Evolutionary conservation across 1,140 invertebrate genomes (phyloP).

Genomic region (Nomia melanderi): DNA sequence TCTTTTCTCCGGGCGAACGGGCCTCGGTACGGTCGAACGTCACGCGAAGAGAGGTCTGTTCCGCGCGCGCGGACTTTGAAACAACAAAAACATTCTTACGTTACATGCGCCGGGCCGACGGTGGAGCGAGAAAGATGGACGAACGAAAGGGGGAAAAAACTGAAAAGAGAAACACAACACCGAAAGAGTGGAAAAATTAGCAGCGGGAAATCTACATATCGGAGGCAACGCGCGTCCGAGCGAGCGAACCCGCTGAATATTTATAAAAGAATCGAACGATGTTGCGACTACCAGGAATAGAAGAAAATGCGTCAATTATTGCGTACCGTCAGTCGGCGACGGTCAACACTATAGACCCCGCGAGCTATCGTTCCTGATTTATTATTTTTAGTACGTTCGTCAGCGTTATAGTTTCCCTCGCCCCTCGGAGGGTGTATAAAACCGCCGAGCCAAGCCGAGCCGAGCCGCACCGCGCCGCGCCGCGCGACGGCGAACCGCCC

Average conservation of each 20-base stretch:
- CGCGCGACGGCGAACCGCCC: conserved; percentile 41
- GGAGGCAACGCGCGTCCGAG: neutral
- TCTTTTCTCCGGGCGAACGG: conserved; percentile 25
- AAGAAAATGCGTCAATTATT: neutral
- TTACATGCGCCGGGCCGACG: too few species aligned
- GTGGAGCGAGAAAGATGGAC: too few species aligned
- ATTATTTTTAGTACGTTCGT: conserved; percentile 60
- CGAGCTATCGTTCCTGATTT: conserved; percentile 46
- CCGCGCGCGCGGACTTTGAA: too few species aligned
- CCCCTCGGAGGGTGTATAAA: conserved; percentile 28
- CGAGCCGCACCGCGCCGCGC: neutral
- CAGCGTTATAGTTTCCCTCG: conserved; percentile 52
- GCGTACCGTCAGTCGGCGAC: neutral
- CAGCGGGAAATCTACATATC: neutral
- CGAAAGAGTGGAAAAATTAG: neutral
- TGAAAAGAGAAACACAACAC: neutral
- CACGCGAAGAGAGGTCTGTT: too few species aligned
- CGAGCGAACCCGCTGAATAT: neutral
- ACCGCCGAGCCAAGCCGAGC: too few species aligned
- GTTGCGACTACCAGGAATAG: neutral
- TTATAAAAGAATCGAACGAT: neutral
- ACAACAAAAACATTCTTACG: too few species aligned
- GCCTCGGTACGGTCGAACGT: neutral
- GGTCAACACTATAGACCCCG: conserved; percentile 13
- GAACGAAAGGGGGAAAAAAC: neutral